Evolutionary conservation across 1,140 invertebrate species (phyloP), one percentile per base, ranked within the genome.

Genomic region (Asbolus verrucosus): DNA sequence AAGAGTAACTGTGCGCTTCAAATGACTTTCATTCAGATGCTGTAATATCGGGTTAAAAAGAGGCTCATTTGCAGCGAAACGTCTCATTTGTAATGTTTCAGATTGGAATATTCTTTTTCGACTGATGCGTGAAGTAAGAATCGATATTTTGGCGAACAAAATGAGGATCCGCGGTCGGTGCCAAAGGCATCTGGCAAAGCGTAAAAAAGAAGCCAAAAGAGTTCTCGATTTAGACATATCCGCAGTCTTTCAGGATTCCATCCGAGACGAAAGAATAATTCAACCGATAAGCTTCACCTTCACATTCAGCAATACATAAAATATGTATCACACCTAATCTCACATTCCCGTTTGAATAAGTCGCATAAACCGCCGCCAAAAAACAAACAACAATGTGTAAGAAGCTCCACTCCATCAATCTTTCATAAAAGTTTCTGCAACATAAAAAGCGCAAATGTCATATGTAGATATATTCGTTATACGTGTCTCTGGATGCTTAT

Each of bases 241-340:
- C 33, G 33, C 33, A 36, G 33, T 36, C 33, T 36, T 36, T 36
- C 33, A 36, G 11, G 33, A 36, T 36, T 36, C 33, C 33, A 36
- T 36, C 11, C 33, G n/a, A 36, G 33, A 36, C 33, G 33, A 36
- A 36, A 36, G 33, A 36, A 36, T 36, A 36, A 36, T 11, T 36
- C 33, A 36, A 36, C 33, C 33, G 33, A 36, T 36, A 36, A 36
- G 33, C 33, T 11, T 5, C 33, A 11, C 33, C 33, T 6, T 11
- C 11, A 36, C 33, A 36, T 36, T 36, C 33, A 36, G 11, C 33
- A 36, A 36, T 36, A 36, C 11, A 36, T 36, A 36, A 36, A 36
- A 36, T 36, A 36, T 36, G 33, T 36, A 36, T 36, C 33, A 36
- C 33, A 36, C 33, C 33, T 36, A 36, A 36, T 36, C 33, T 36